phyloP scores from a whole-genome alignment of 2,113 vertebrate species.

The Myotis lucifugus region DNA sequence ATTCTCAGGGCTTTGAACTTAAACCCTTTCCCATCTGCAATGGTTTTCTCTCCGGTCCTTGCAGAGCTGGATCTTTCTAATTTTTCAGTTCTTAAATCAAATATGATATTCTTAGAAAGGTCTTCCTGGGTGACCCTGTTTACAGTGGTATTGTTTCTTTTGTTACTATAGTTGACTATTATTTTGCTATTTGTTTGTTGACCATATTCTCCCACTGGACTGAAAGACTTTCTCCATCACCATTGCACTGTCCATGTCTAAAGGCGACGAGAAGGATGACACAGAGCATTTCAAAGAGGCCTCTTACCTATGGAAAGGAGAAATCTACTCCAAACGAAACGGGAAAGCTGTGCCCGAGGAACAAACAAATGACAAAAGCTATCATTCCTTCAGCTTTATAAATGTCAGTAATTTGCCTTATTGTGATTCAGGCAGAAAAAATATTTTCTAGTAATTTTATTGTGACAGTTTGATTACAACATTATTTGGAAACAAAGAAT shows the following conservation, averaged over 20 bases:
- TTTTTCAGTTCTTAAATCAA: not conserved
- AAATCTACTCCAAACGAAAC: not conserved
- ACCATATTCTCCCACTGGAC: fast-evolving
- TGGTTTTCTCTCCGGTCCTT: not conserved
- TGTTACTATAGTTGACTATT: not conserved
- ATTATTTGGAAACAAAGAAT: not conserved
- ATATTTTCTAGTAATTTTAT: not conserved
- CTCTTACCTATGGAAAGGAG: not conserved
- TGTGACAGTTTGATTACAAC: not conserved
- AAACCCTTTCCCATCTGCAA: fast-evolving
- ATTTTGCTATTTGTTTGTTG: not conserved
- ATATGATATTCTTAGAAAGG: not conserved
- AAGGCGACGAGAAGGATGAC: not conserved
- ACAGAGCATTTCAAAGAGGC: not conserved
- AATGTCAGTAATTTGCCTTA: not conserved
- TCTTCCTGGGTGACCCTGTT: not conserved
- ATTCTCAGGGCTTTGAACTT: not conserved
- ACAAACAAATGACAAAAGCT: not conserved
- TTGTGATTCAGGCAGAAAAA: not conserved
- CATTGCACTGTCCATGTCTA: not conserved
- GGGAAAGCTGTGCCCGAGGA: not conserved
- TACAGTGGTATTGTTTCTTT: not conserved
- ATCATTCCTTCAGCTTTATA: not conserved
- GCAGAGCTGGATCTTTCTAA: not conserved
- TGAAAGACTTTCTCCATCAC: not conserved